Conservation (phyloP, 1,140 invertebrate genomes). For the Manduca sexta region DNA sequence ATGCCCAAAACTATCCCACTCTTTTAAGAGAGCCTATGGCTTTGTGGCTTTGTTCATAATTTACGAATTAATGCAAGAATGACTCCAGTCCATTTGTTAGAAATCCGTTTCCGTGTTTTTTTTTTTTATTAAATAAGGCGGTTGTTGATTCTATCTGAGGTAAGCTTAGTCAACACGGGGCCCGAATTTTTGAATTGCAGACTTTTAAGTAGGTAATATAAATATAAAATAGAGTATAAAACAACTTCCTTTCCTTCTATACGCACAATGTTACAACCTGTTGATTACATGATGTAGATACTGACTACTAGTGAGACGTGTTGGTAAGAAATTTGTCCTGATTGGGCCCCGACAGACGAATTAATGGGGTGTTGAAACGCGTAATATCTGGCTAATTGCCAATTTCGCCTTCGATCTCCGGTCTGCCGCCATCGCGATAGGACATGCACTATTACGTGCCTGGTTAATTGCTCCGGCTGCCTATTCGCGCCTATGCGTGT, state of each 20-base stretch:
- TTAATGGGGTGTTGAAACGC: constrained; percentile 18
- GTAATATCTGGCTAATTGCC: constrained; percentile 51
- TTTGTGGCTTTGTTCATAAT: too few relatives aligned
- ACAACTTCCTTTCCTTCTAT: background rate
- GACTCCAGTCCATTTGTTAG: too few relatives aligned
- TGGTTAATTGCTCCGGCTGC: constrained; percentile 20
- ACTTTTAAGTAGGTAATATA: too few relatives aligned
- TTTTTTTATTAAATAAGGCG: too few relatives aligned
- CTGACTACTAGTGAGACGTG: background rate
- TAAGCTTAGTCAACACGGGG: too few relatives aligned
- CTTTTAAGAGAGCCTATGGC: too few relatives aligned
- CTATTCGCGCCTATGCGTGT: constrained; percentile 12
- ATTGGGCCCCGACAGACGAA: background rate
- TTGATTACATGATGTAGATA: background rate
- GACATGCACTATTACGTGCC: constrained; percentile 28
- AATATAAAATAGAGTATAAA: background rate
- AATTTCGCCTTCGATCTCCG: constrained; percentile 59
- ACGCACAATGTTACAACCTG: background rate
- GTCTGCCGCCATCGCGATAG: constrained; percentile 25
- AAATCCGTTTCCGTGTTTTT: too few relatives aligned
- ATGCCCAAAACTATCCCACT: too few relatives aligned
- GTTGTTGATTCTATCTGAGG: too few relatives aligned
- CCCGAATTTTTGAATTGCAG: too few relatives aligned
- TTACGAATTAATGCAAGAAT: too few relatives aligned
- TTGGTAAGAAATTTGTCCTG: background rate